phyloP scores from a whole-genome alignment of 2,888 invertebrate species.

The Drosophila nigritarsus region DNA sequence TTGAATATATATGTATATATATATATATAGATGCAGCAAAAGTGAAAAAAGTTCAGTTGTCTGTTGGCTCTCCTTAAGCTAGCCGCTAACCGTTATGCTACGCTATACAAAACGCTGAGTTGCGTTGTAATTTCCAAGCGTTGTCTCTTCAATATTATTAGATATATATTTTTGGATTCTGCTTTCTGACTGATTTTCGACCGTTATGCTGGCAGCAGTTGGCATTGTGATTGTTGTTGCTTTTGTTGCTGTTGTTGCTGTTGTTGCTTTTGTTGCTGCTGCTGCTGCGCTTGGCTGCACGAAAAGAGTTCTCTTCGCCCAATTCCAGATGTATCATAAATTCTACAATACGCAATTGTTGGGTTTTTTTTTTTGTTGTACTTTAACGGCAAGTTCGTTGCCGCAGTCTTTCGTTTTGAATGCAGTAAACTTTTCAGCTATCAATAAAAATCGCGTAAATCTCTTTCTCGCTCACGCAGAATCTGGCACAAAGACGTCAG shows the following conservation, averaged over 20 bases:
- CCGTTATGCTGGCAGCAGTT: slow-evolving; percentile 62
- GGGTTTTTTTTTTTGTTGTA: slow-evolving; percentile 17
- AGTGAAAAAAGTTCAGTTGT: slow-evolving; percentile 76
- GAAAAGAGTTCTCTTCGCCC: slow-evolving; percentile 44
- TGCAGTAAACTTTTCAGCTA: slow-evolving; percentile 58
- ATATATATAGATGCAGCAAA: slow-evolving; percentile 59
- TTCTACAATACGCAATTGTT: slow-evolving; percentile 59
- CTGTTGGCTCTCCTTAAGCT: slow-evolving; percentile 51
- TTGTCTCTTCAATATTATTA: slow-evolving; percentile 37
- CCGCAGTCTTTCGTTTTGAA: slow-evolving; percentile 59
- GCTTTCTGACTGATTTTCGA: slow-evolving; percentile 55
- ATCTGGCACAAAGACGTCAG: slow-evolving; percentile 9
- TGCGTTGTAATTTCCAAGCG: slow-evolving; percentile 66
- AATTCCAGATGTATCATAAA: slow-evolving; percentile 44
- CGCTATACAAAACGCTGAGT: slow-evolving; percentile 45
- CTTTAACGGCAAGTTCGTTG: slow-evolving; percentile 60
- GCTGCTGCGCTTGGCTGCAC: slow-evolving; percentile 60
- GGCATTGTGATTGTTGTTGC: slow-evolving; percentile 33
- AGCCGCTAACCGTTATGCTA: slow-evolving; percentile 72
- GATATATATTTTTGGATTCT: slow-evolving; percentile 45
- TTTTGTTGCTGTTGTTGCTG: not conserved
- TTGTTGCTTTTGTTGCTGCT: slow-evolving; percentile 4
- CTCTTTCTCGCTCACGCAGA: slow-evolving; percentile 36
- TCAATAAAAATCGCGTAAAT: slow-evolving; percentile 65
- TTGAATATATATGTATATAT: not conserved